Evolutionary conservation across 2,888 invertebrate species (phyloP), one percentile per base, ranked within the genome.

Genomic region (Drosophila kuntzei): DNA sequence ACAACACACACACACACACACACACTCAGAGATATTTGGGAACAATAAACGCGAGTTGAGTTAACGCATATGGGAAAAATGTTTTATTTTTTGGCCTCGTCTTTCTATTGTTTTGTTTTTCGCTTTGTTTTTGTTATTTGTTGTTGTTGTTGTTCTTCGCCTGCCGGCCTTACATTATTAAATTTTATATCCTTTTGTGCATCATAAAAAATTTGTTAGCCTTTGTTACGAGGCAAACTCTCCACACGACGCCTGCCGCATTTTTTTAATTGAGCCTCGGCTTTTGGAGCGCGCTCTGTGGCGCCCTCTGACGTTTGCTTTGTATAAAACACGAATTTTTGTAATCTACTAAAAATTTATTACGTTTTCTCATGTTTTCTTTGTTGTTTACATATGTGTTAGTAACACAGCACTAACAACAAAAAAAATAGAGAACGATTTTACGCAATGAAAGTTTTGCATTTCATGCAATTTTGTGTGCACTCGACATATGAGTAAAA

Each of bases 331-430:
- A 67, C 53, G 49, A 61, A 66, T 71, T 72, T 82, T 81, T 73
- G 76, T 85, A 76, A 81, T 82, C 82, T 85, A 69, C 82, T 69
- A 73, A 64, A 79, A 85, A 85, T 82, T 85, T 87, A 87, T 87
- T 76, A 76, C 79, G 18, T 80, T 78, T 65, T 69, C 54, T 53
- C 18, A 8, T 50, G 41, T 43, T 55, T 71, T 59, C 50, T 74
- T 72, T 65, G 34, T 74, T 81, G 67, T 77, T 71, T 64, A 68
- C 68, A 76, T 58, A 73, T 60, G 74, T 78, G 73, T 62, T 49
- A 34, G 46, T 49, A 53, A 53, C 59, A 51, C 51, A 37, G 37
- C 47, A 62, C 62, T 25, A 63, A 46, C 27, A 50, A 29, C 32
- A 14, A 53, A 39, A 18, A 37, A 41, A 36, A 43, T n/a, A 36